A percentile compares a stretch with the other conserved stretches of the same genome.
Conservation (phyloP, 2,113 vertebrate genomes). For the Muscicapa adusta region DNA sequence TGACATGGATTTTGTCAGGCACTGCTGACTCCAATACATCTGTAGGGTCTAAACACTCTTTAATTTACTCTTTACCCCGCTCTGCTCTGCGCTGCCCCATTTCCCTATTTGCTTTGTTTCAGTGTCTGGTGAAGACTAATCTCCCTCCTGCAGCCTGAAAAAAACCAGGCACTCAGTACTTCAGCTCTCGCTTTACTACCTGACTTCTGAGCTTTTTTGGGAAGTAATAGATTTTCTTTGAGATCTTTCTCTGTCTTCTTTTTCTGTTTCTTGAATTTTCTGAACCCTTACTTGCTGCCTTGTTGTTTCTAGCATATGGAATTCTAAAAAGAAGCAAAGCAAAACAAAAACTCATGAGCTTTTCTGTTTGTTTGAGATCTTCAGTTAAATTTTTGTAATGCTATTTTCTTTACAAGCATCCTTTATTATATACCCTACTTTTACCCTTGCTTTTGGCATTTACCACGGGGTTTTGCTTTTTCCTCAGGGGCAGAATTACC, state of each 20-base stretch:
- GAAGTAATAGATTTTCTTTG: background rate
- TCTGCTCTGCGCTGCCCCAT: constrained; percentile 12
- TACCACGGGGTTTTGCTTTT: background rate
- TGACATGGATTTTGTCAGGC: constrained; percentile 8
- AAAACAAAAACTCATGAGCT: background rate
- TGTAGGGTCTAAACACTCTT: background rate
- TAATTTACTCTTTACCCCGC: background rate
- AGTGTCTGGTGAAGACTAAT: constrained; percentile 13
- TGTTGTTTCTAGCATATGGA: background rate
- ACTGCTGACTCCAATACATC: background rate
- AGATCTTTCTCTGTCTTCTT: background rate
- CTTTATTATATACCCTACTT: background rate
- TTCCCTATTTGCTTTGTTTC: constrained; percentile 35
- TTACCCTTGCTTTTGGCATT: background rate
- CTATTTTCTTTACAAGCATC: background rate
- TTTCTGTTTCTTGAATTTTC: background rate
- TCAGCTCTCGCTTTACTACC: background rate
- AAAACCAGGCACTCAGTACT: background rate
- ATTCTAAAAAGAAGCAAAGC: background rate
- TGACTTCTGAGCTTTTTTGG: background rate
- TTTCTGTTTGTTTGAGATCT: background rate
- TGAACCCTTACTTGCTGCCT: background rate
- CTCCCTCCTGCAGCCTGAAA: constrained; percentile 19
- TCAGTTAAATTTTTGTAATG: background rate
- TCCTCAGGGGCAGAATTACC: background rate